Evolutionary conservation across 1,140 invertebrate species (phyloP).

Genomic region (Frieseomelitta varia): DNA sequence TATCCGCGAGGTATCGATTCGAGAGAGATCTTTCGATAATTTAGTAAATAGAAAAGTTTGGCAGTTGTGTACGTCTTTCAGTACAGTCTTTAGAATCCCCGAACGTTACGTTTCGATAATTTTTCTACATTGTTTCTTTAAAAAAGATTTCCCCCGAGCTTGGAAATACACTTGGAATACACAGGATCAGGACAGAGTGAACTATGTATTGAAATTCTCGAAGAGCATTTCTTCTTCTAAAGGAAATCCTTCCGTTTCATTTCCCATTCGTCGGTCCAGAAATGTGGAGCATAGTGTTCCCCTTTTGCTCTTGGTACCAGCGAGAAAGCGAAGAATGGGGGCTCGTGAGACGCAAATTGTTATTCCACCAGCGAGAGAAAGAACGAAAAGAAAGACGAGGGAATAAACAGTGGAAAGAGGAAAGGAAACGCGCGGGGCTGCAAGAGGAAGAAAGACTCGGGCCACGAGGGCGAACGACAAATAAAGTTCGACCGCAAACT

Average conservation of each 20-base stretch:
- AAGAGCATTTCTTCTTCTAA: no score
- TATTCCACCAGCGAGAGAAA: constrained; percentile 43
- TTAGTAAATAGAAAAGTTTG: no score
- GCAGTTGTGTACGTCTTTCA: no score
- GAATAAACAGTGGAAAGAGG: constrained; percentile 12
- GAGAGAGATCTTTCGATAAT: no score
- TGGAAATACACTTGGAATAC: no score
- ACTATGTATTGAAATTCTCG: no score
- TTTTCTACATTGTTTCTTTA: not conserved
- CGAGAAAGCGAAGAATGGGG: constrained; percentile 51
- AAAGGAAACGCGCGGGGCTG: not conserved
- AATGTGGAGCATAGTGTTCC: constrained; percentile 24
- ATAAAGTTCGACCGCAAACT: constrained; percentile 78
- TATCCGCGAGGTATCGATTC: not conserved
- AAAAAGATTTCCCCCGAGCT: not conserved
- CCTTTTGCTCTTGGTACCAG: constrained; percentile 6
- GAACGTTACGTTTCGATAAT: not conserved
- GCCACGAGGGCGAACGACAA: constrained; percentile 73
- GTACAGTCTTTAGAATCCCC: no score
- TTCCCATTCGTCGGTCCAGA: constrained; percentile 16
- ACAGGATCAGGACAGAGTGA: no score
- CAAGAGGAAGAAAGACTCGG: constrained; percentile 51
- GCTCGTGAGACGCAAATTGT: constrained; percentile 62
- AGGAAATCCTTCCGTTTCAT: not conserved
- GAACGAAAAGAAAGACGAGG: not conserved